Base-by-base conservation (phyloP, 2,797 vertebrate genomes). In the Neosalanx taihuensis region DNA sequence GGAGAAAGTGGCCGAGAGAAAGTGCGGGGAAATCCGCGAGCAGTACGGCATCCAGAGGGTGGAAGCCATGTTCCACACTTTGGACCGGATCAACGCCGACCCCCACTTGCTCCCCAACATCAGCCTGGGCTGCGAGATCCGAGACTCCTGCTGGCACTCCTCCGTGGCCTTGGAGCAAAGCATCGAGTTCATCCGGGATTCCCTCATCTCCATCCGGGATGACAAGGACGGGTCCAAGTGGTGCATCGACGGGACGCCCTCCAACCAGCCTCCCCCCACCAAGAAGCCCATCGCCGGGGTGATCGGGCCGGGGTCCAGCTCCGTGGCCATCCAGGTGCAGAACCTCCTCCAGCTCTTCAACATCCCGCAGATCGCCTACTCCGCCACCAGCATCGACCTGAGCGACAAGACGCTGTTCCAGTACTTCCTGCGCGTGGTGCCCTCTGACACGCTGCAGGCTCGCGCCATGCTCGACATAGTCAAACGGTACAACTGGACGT, bases 141-240 rank as follows among this genome's bases (percentile, higher is more conserved):
- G 98, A 61, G 98, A 99, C 89, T 99, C 98, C 23, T 99, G 98
- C 86, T 99, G 98, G 98, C 96, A 99, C 82, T 99, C 98, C 0
- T 98, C 97, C 0, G 98, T 99, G 75, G 98, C 98, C 69, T 89
- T 99, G 87, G 98, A 99, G 85, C 98, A 99, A 87, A 99, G 98
- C 89, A 99, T 99, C 49, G 98, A 99, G 89, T 99, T 99, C 83
- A 99, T 99, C 79, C 92, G 98, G 74, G 98, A 99, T 89, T 99
- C 98, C 1, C 94, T 99, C 70, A 99, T 99, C 82, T 99, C 98
- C 51, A 97, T 98, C 79, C 89, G 97, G 71, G 97, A 99, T 18
- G 97, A 99, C 56, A 96, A 93, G 84, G 97, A 98, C 5, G 96
- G 95, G 5, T 89, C 93, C 80, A 94, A 95, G 60, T 95, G 94